Conservation (phyloP, 2,797 vertebrate species). For the Amniataba percoides region DNA sequence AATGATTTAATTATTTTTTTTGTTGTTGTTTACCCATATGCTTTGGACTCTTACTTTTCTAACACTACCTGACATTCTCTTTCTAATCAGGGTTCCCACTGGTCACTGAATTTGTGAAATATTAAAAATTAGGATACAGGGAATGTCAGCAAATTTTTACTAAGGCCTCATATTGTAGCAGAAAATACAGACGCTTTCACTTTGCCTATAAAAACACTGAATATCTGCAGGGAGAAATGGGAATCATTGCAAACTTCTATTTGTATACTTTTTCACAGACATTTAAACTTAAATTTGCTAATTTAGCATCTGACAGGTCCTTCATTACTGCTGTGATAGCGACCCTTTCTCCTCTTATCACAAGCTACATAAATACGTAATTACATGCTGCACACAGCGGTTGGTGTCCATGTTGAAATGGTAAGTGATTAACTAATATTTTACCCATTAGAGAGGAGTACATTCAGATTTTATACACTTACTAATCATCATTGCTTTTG, state of each 20-base stretch:
- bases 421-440: background rate
- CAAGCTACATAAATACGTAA: background rate
- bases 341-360: background rate
- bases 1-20: slow-evolving; percentile 34
- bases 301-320: background rate
- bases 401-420: too few relatives aligned
- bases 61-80: slow-evolving; percentile 80
- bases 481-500: background rate
- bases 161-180: background rate
- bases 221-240: background rate
- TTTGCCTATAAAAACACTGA: background rate
- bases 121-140: slow-evolving; percentile 2
- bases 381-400: too few relatives aligned
- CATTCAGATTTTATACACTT: background rate
- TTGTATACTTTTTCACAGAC: slow-evolving; percentile 1
- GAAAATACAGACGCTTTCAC: background rate
- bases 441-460: background rate
- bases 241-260: background rate
- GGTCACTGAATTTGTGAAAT: slow-evolving; percentile 40
- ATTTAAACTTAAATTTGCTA: background rate
- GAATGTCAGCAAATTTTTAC: slow-evolving; percentile 35
- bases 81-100: slow-evolving; percentile 81
- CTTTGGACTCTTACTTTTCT: slow-evolving; percentile 73
- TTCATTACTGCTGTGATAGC: background rate
- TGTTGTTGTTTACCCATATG: slow-evolving; percentile 64